Conservation (phyloP, 2,888 invertebrate species). For the Catocala sponsa region DNA sequence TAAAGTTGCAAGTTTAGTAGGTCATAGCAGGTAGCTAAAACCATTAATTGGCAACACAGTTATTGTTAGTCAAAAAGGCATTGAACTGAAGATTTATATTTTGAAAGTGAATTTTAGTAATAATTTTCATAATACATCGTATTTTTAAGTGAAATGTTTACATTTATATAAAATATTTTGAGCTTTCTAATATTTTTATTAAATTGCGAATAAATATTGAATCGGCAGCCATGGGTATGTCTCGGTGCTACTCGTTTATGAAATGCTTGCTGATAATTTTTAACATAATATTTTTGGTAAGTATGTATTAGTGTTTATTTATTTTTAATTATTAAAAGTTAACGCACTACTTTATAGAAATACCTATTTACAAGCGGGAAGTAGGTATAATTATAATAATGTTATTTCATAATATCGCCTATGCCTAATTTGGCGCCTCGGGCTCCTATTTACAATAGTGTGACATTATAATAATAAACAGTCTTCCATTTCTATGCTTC, state of each 20-base stretch:
- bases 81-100: slow-evolving; percentile 14
- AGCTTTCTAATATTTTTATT: slow-evolving; percentile 4
- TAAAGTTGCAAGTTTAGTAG: too few relatives aligned
- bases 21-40: too few relatives aligned
- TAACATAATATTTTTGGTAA: slow-evolving; percentile 93
- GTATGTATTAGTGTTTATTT: slow-evolving; percentile 54
- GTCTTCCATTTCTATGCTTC: too few relatives aligned
- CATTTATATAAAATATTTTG: background rate
- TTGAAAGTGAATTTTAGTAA: slow-evolving; percentile 1
- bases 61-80: slow-evolving; percentile 36
- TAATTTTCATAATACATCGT: background rate
- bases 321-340: background rate
- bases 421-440: too few relatives aligned
- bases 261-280: slow-evolving; percentile 92
- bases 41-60: slow-evolving; percentile 5
- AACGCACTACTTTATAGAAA: too few relatives aligned
- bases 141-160: slow-evolving; percentile 8
- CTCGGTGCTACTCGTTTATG: slow-evolving; percentile 91
- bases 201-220: background rate
- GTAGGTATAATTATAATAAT: too few relatives aligned
- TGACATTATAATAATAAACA: too few relatives aligned
- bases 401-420: too few relatives aligned
- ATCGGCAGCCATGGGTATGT: slow-evolving; percentile 87
- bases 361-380: too few relatives aligned
- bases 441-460: too few relatives aligned